Base-by-base conservation (phyloP, 2,888 invertebrate species). In the Strigamia transsilvanica region DNA sequence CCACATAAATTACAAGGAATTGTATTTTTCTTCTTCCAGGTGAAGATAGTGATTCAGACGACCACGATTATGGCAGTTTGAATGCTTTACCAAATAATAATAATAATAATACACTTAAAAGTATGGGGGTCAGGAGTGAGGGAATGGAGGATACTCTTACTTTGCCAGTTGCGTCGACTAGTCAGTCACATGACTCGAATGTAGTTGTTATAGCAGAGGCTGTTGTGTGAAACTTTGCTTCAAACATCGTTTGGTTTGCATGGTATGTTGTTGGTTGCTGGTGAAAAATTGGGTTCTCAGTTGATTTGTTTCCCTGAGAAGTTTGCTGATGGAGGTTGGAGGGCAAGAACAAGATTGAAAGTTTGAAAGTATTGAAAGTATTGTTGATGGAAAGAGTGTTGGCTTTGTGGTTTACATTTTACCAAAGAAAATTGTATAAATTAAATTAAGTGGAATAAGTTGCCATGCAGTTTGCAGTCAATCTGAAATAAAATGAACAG, bases 171-270 rank as follows among this genome's bases (percentile, higher is more conserved):
- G 73, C 73, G 7, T 73, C 73, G 5, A 27, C 73, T 27, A 73
- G 73, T 73, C 73, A 73, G n/a, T 73, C 13, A 27, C 12, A 12
- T 32, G 73, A 73, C 73, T 73, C 73, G 13, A 73, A n/a, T 73
- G 32, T 4, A 27, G 73, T 73, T 12, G 73, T 73, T 27, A 73
- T 73, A 12, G 73, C 73, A n/a, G 73, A 73, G n/a, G 73, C 73
- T 32, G 32, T 73, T 73, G 73, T 73, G 23, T 73, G 73, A 73
- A 61, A 73, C 7, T 6, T 56, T 56, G 56, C 73, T 73, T 27
- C n/a, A 23, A 66, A 66, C 12, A 15, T 2, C 5, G 10, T 27
- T 73, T 32, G 32, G n/a, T n/a, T n/a, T n/a, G n/a, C n/a, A n/a
- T n/a, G n/a, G 0, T 27, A 38, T 38, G 38, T 9, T 38, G 38